Conservation (phyloP, 2,888 invertebrate genomes). For the Chrysina gloriosa region DNA sequence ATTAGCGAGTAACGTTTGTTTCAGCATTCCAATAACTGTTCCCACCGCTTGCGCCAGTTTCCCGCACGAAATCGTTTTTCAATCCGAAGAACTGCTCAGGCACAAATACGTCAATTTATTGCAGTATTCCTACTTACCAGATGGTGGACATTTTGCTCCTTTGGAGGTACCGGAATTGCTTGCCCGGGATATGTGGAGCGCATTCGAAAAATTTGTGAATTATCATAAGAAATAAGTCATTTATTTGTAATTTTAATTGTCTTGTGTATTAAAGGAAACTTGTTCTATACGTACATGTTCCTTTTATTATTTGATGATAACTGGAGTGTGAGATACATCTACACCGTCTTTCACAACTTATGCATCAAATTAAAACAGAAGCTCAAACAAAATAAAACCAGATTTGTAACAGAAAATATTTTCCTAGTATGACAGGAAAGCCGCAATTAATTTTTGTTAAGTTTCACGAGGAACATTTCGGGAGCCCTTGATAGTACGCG, state of each 20-base stretch:
- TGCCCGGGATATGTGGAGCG: slow-evolving; percentile 76
- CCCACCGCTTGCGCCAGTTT: slow-evolving; percentile 82
- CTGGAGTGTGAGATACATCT: too few species aligned
- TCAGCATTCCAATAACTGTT: slow-evolving; percentile 70
- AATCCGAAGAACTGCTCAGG: slow-evolving; percentile 70
- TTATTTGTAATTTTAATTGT: background rate
- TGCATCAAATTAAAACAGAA: too few species aligned
- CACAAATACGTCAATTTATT: slow-evolving; percentile 76
- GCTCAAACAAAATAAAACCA: too few species aligned
- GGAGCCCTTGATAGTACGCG: too few species aligned
- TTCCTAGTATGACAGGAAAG: too few species aligned
- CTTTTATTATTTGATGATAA: too few species aligned
- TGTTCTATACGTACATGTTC: too few species aligned
- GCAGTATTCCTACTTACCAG: slow-evolving; percentile 72
- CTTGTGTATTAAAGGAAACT: too few species aligned
- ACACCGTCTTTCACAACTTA: too few species aligned
- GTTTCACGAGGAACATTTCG: too few species aligned
- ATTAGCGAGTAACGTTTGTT: slow-evolving; percentile 16
- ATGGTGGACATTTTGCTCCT: slow-evolving; percentile 90
- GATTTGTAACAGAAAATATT: too few species aligned
- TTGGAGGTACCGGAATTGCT: slow-evolving; percentile 80
- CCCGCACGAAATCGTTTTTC: slow-evolving; percentile 74
- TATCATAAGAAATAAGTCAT: background rate
- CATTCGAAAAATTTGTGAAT: slow-evolving; percentile 66
- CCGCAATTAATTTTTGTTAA: too few species aligned